Evolutionary conservation across 2,113 vertebrate species (phyloP), one percentile per base, ranked within the genome.

Genomic region (Pterophyllum scalare): DNA sequence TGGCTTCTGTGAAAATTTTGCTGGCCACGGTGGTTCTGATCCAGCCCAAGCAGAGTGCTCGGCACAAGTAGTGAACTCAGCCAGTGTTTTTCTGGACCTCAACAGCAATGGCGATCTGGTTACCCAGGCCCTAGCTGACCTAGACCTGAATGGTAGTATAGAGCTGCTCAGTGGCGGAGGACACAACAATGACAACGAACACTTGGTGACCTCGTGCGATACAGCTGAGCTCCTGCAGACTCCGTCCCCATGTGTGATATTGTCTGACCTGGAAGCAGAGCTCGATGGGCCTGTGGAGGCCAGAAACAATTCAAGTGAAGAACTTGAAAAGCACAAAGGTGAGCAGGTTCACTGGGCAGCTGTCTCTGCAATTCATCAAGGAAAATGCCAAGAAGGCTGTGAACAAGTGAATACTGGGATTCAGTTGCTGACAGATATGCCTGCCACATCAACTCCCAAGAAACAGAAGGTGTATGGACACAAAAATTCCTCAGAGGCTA

Each of bases 381-480:
- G 72, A 26, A 88, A 80, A 40, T 83, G 79, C 77, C 67, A 80
- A 59, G 88, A 79, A 59, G 81, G 86, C 79, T 52, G 56, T 20
- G 3, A 19, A 10, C 80, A 86, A 61, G 75, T 33, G 56, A 87
- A 80, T 2, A 11, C n/a, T n/a, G 79, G 65, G 17, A 72, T 59
- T 59, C 83, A 88, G 79, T 59, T 87, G 2, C 13, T 81, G 61
- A 33, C 58, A 1, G 83, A 94, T 31, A 74, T 86, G 75, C 97
- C 96, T 79, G 75, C 91, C 59, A 98, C 97, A 6, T 98, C 97
- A 1, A 98, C 98, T 1, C 97, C 97, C 0, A 95, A 97, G 83
- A 96, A 94, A 74, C 80, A 81, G 46, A 93, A 91, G 74, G 54
- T 31, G 33, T 89, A 85, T 24, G 59, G 59, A 70, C 49, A 22